Evolutionary conservation across 2,113 vertebrate genomes (phyloP), one percentile per base, ranked within the genome.

Genomic region (Psilopsiagon aymara): DNA sequence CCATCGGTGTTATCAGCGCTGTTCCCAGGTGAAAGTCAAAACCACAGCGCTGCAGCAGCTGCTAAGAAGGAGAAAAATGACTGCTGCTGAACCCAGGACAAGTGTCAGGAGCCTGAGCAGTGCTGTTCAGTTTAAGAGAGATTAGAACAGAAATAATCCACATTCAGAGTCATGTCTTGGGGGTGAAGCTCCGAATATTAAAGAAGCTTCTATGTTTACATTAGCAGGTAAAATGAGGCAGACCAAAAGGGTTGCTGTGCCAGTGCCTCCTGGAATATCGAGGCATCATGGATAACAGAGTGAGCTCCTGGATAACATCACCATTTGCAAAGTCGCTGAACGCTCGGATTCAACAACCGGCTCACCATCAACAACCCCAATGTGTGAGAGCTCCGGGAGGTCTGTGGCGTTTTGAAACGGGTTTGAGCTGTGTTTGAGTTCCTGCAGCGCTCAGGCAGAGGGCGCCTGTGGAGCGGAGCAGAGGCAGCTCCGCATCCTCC

Each of bases 381-480:
- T 4, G 3, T 13, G 63, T 55, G 47, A 9, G 57, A n/a, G 57
- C 33, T 9, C 4, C 23, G 1, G 2, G 29, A 12, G 44, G 16
- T 16, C 24, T 1, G 18, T 6, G 29, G 39, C 23, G 3, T 46
- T 91, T 70, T 70, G 52, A 46, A 77, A 20, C 17, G 17, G 33
- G n/a, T 69, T 90, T 57, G 17, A 37, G 37, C 70, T 53, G 81
- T 3, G 28, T n/a, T 79, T 85, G 47, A 69, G 44, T 41, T 60
- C 80, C 96, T 79, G 82, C 76, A 82, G 86, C 19, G 13, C 33
- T 55, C 93, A 28, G 92, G 49, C 83, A 97, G 97, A 96, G 94
- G 95, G 96, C 71, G 77, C 89, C 55, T 29, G 91, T 55, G 67
- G 29, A 82, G 76, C 83, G 29, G 60, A 63, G 76, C 57, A 23